Evolutionary conservation across 2,888 invertebrate genomes (phyloP).

Genomic region (Xanthia togata): DNA sequence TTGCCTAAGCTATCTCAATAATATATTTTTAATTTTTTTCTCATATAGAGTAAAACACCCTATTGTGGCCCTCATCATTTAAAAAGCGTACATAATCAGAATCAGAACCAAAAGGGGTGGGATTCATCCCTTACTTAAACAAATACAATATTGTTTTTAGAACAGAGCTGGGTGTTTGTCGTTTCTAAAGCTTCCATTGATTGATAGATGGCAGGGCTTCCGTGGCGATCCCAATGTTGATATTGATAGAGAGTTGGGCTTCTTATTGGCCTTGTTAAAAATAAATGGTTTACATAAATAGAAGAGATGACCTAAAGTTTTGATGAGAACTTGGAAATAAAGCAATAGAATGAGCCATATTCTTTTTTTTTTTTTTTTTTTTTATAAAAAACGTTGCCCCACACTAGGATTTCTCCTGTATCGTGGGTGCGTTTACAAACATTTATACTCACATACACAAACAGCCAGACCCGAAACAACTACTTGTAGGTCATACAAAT

Average conservation of each 20-base stretch:
- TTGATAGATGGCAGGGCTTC: conserved; percentile 55
- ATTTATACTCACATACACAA: too few relatives aligned
- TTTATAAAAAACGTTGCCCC: too few relatives aligned
- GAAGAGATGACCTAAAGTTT: not conserved
- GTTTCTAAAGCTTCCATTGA: conserved; percentile 61
- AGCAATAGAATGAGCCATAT: too few relatives aligned
- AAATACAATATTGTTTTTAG: conserved; percentile 59
- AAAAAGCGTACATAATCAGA: conserved; percentile 6
- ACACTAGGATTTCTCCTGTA: too few relatives aligned
- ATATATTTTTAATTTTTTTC: too few relatives aligned
- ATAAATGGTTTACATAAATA: conserved; percentile 34
- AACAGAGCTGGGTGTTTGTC: conserved; percentile 47
- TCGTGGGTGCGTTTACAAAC: too few relatives aligned
- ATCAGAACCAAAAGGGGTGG: conserved; percentile 10
- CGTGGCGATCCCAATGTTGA: conserved; percentile 43
- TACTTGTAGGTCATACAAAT: too few relatives aligned
- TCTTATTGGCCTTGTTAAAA: conserved; percentile 37
- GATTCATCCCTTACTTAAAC: conserved; percentile 35
- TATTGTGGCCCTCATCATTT: not conserved
- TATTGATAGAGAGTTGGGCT: conserved; percentile 42
- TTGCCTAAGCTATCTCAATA: too few relatives aligned
- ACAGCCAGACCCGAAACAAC: too few relatives aligned
- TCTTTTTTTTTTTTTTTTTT: too few relatives aligned
- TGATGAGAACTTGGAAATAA: not conserved
- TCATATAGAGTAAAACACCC: too few relatives aligned